Evolutionary conservation across 2,888 invertebrate species (phyloP), one percentile per base, ranked within the genome.

Genomic region (Amblyjoppa fuscipennis): DNA sequence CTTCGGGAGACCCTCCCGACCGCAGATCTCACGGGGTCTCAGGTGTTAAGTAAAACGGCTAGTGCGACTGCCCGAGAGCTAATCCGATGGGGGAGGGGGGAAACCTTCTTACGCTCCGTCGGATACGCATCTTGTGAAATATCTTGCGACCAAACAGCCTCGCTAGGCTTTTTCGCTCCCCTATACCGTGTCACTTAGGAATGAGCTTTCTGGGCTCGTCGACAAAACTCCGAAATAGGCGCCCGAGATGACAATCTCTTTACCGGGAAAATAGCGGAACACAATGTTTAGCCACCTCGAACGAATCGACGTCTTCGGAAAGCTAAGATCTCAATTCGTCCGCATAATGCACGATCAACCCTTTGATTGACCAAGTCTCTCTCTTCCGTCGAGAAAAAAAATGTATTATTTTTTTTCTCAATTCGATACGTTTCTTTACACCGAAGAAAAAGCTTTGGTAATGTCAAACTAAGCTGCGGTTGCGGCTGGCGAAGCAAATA

Each of bases 31-130:
- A 74, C 66, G 61, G 82, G 88, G 87, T 82, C 89, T 90, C 90
- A 92, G 91, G 92, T 92, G 92, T 90, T 90, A 90, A 90, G 87
- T 87, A 89, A 90, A 90, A 90, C 80, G 82, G 84, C 85, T 80
- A 85, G 81, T 83, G 87, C 87, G 84, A 75, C 83, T 81, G 71
- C 71, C 38, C 56, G 66, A 31, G 68, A 68, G 31, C 74, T 81
- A 81, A 85, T 76, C 80, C 86, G 78, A 25, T n/a, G 53, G 78
- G 38, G 28, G 31, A 78, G 38, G 28, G 53, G 78, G 38, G 28
- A 38, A 78, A 80, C 77, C 84, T 86, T 81, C 81, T 83, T 84
- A 84, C 86, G 84, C 77, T 83, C 56, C 80, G 83, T 73, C 56
- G 71, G 66, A 71, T 79, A 79, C 61, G 56, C 81, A 83, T 87